These are phyloP conservation scores for Phragmatobia fuliginosa DNA, from an alignment of 2,888 invertebrate genomes.

Conservation along the genomic window DNA sequence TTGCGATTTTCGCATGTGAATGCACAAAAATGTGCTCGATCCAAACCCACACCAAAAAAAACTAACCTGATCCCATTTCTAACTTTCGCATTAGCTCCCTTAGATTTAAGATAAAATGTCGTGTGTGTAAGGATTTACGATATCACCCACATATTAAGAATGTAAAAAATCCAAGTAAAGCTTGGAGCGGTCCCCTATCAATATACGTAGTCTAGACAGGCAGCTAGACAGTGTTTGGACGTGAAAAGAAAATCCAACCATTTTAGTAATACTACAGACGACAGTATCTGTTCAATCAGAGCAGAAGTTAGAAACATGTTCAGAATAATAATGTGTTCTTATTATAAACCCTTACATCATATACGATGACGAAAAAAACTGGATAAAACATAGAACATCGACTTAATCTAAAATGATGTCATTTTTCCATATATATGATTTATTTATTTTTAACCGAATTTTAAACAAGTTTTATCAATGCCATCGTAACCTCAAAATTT, in stretches of 20 bases:
- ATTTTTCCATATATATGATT: conserved; percentile 22
- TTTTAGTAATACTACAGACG: not conserved
- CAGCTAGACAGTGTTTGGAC: not conserved
- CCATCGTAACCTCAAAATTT: conserved; percentile 23
- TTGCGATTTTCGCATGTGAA: no score
- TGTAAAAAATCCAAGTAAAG: not conserved
- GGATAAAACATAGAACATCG: conserved; percentile 39
- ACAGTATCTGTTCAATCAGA: not conserved
- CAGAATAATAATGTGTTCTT: conserved; percentile 23
- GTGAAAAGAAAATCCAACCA: not conserved
- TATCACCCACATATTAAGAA: not conserved
- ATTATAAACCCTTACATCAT: conserved; percentile 30
- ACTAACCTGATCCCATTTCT: no score
- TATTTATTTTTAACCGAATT: conserved; percentile 27
- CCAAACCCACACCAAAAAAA: no score
- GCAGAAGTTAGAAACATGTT: not conserved
- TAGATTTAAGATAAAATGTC: no score
- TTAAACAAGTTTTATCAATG: conserved; percentile 38
- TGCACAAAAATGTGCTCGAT: no score
- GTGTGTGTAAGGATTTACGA: no score
- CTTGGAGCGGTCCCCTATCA: not conserved
- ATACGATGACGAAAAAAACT: conserved; percentile 27
- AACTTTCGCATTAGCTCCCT: no score
- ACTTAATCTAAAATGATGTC: conserved; percentile 43
- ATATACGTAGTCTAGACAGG: not conserved